Evolutionary conservation across 1,140 invertebrate genomes (phyloP).

Genomic region (Elysia chlorotica): DNA sequence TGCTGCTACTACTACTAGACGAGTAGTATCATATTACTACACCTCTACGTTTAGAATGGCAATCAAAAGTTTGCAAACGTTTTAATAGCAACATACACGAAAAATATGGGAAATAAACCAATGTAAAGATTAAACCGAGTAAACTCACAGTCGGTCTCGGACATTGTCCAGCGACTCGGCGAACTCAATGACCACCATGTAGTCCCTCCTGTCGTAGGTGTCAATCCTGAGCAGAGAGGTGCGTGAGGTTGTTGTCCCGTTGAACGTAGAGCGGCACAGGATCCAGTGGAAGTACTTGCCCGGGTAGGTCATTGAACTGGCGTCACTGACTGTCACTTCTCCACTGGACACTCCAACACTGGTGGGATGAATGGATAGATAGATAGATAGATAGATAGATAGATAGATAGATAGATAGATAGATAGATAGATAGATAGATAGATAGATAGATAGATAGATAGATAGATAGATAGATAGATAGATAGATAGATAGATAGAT

Average conservation of each 20-base stretch:
- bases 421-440: background rate
- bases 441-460: background rate
- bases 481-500: background rate
- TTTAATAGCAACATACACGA: background rate
- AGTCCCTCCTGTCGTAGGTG: background rate
- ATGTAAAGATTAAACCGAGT: background rate
- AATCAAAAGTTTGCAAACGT: background rate
- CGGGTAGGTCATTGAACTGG: background rate
- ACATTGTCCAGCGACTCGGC: background rate
- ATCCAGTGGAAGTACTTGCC: constrained; percentile 10
- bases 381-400: background rate
- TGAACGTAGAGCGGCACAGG: background rate
- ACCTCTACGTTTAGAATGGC: background rate
- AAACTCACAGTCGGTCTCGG: background rate
- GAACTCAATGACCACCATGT: constrained; percentile 16
- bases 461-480: too few relatives aligned
- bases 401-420: background rate
- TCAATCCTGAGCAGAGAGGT: constrained; percentile 2
- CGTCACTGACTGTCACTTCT: background rate
- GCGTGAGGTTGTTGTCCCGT: background rate
- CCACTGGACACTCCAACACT: background rate
- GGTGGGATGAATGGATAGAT: background rate
- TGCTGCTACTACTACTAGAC: too few relatives aligned
- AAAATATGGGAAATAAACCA: too few relatives aligned
- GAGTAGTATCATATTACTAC: background rate